Evolutionary conservation across 1,140 invertebrate genomes (phyloP).

Genomic region (Pantala flavescens): DNA sequence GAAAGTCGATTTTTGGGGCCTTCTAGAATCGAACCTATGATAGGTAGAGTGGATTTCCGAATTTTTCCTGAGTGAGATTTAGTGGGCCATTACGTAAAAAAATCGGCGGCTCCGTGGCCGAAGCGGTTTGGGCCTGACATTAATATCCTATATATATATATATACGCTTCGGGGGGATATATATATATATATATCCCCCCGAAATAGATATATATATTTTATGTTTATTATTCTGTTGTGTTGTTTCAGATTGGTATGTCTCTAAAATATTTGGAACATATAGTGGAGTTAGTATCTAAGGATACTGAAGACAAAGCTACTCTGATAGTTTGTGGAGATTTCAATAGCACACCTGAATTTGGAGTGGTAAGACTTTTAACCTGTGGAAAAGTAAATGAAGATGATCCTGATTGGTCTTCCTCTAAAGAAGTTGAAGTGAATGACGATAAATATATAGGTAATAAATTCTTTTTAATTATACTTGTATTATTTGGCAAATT

Average conservation of each 20-base stretch:
- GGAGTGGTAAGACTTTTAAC: conserved; percentile 66
- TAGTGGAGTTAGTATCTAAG: conserved; percentile 41
- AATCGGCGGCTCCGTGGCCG: no score
- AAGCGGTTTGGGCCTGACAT: no score
- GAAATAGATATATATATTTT: no score
- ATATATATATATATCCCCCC: no score
- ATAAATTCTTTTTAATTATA: conserved; percentile 42
- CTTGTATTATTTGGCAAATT: no score
- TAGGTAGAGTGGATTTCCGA: no score
- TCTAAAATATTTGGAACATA: conserved; percentile 45
- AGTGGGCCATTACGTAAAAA: no score
- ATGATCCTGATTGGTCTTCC: conserved; percentile 57
- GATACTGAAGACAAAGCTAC: conserved; percentile 42
- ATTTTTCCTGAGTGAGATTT: no score
- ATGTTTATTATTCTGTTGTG: neutral
- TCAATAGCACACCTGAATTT: conserved; percentile 74
- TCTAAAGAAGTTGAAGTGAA: conserved; percentile 47
- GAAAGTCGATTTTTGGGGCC: no score
- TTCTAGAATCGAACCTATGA: no score
- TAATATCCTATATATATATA: no score
- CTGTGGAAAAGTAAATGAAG: conserved; percentile 45
- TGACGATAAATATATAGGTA: conserved; percentile 62
- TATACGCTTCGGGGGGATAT: no score
- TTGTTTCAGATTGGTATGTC: conserved; percentile 48
- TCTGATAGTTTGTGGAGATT: conserved; percentile 71